Conservation (phyloP, 2,797 vertebrate species). For the Discoglossus pictus region DNA sequence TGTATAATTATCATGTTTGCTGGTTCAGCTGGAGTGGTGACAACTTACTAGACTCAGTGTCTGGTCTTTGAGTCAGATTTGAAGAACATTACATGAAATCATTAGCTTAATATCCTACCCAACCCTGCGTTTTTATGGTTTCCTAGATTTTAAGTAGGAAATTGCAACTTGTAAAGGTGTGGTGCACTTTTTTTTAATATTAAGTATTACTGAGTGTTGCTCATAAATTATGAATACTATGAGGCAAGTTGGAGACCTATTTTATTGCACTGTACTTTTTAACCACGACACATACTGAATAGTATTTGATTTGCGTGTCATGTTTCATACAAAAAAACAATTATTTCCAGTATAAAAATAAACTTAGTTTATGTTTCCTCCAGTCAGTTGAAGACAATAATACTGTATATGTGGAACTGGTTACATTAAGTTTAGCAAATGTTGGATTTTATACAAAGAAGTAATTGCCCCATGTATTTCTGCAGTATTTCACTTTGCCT, state of each 20-base stretch:
- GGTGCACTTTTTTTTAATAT: slow-evolving; percentile 44
- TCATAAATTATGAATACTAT: slow-evolving; percentile 45
- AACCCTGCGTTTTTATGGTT: slow-evolving; percentile 51
- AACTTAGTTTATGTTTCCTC: too few species aligned
- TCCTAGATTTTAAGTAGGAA: slow-evolving; percentile 54
- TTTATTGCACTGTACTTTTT: slow-evolving; percentile 40
- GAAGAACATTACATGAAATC: slow-evolving; percentile 60
- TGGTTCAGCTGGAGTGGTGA: slow-evolving; percentile 61
- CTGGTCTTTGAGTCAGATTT: slow-evolving; percentile 59
- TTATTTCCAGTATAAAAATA: neutral
- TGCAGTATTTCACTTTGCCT: too few species aligned
- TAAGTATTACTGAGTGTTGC: slow-evolving; percentile 29
- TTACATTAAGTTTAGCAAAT: too few species aligned
- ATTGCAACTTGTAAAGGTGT: slow-evolving; percentile 58
- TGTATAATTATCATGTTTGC: slow-evolving; percentile 59
- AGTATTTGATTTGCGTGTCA: slow-evolving; percentile 19
- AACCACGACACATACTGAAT: neutral
- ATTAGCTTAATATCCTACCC: slow-evolving; percentile 55
- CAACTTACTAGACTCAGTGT: slow-evolving; percentile 58
- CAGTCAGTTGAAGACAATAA: too few species aligned
- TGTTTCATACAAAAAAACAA: slow-evolving; percentile 16
- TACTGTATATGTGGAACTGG: too few species aligned
- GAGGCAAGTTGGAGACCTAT: slow-evolving; percentile 7
- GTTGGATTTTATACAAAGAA: too few species aligned
- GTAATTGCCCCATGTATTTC: too few species aligned